Evolutionary conservation across 2,797 vertebrate species (phyloP), one percentile per base, ranked within the genome.

Genomic region (Acomys russatus): DNA sequence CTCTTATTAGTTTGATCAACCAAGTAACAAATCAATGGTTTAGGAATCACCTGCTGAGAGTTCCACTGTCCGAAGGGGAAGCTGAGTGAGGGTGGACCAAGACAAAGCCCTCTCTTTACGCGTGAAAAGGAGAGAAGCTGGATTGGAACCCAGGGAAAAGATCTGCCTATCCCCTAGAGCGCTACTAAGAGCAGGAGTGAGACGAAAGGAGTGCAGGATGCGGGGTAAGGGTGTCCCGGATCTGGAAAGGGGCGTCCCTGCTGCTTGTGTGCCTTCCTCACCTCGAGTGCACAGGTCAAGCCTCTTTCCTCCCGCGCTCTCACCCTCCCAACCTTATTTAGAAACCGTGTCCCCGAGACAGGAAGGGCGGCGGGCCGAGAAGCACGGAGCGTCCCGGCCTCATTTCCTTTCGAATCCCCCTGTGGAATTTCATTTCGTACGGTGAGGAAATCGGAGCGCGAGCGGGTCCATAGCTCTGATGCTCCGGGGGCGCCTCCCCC

Each of bases 331-430:
- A 95, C 95, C 97, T 97, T 97, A 97, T 97, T 98, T 97, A 98
- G 97, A 97, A 97, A 97, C 97, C 92, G 94, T 96, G 97, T 97
- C 96, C 97, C 96, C 92, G 95, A 97, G 95, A 96, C 97, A 98
- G 97, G 97, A 98, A 98, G 97, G 97, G 97, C 97, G 97, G 97
- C 97, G 97, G 97, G 97, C 97, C 88, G 97, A 96, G 97, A 92
- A 95, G 97, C 97, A 97, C 97, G 94, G 97, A 97, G 97, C 96
- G 97, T 97, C 97, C 97, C 95, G 96, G 97, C 80, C 97, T 98
- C 97, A 97, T 97, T 98, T 98, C 97, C 97, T 98, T 84, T 97
- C 91, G 95, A 97, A 97, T 94, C 96, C 97, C 97, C 97, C 92
- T 94, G 97, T 97, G 97, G 97, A 97, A 97, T 97, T 97, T 92